phyloP scores from a whole-genome alignment of 2,888 invertebrate genomes.

The Enchytraeus crypticus region DNA sequence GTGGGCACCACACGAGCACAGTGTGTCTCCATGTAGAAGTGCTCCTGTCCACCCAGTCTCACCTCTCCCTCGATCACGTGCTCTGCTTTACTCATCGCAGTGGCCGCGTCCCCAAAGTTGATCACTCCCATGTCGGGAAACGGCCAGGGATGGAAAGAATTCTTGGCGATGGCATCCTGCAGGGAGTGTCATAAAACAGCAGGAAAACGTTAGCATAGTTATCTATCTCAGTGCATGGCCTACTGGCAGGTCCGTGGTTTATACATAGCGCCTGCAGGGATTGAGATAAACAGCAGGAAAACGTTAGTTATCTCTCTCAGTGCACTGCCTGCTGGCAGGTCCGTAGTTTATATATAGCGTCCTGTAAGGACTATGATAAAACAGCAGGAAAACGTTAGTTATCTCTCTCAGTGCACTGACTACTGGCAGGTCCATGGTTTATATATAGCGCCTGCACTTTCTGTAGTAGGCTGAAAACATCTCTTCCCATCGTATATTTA shows the following conservation, averaged over 20 bases:
- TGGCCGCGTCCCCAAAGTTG: constrained; percentile 57
- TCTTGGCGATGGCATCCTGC: constrained; percentile 10
- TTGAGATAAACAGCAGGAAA: not conserved
- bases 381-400: no score
- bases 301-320: no score
- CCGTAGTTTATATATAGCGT: no score
- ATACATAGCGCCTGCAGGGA: not conserved
- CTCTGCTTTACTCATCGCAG: constrained; percentile 61
- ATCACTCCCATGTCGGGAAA: not conserved
- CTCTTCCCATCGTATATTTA: no score
- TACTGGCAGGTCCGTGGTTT: no score
- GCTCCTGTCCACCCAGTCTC: constrained; percentile 82
- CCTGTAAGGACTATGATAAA: no score
- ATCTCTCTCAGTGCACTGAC: no score
- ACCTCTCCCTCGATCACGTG: constrained; percentile 69
- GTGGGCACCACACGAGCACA: constrained; percentile 52
- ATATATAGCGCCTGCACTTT: no score
- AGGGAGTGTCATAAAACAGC: not conserved
- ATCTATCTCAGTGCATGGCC: no score
- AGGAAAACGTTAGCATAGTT: not conserved
- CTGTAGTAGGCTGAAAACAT: no score
- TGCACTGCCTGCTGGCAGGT: no score
- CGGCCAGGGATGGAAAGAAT: constrained; percentile 4
- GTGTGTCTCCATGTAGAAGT: constrained; percentile 84
- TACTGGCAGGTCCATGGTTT: no score